These are phyloP conservation scores for Crotophaga sulcirostris DNA, from an alignment of 2,113 vertebrate genomes.

Conservation along the genomic window DNA sequence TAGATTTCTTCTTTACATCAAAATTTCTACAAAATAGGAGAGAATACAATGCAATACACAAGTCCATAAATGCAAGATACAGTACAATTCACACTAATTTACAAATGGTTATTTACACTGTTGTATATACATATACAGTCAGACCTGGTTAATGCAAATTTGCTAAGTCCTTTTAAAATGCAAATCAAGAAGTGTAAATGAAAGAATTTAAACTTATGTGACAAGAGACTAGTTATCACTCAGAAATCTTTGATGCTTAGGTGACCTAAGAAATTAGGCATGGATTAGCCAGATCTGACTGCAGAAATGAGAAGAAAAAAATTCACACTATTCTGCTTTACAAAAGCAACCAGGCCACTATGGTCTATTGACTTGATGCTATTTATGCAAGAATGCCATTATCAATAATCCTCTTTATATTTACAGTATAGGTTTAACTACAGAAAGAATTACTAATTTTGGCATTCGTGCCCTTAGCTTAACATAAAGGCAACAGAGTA, in stretches of 20 bases:
- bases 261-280: constrained; percentile 11
- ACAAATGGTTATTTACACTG: constrained; percentile 82
- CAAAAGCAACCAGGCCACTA: constrained; percentile 81
- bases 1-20: constrained; percentile 72
- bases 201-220: background rate
- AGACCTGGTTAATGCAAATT: constrained; percentile 67
- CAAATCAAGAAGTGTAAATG: background rate
- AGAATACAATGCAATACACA: constrained; percentile 72
- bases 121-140: constrained; percentile 78
- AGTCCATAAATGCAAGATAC: constrained; percentile 73
- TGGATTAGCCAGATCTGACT: constrained; percentile 69
- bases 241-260: background rate
- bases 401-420: constrained; percentile 69
- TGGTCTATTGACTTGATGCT: constrained; percentile 76
- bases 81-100: constrained; percentile 80
- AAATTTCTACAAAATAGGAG: constrained; percentile 70
- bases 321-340: constrained; percentile 73
- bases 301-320: constrained; percentile 57
- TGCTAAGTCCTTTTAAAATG: background rate
- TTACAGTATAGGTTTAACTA: constrained; percentile 72
- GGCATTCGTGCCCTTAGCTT: constrained; percentile 72
- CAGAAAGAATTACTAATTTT: constrained; percentile 62
- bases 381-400: constrained; percentile 68
- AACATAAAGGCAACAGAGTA: constrained; percentile 75
- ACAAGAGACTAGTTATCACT: background rate